Evolutionary conservation across 2,113 vertebrate species (phyloP), one percentile per base, ranked within the genome.

Genomic region (Nansenia antarctica): DNA sequence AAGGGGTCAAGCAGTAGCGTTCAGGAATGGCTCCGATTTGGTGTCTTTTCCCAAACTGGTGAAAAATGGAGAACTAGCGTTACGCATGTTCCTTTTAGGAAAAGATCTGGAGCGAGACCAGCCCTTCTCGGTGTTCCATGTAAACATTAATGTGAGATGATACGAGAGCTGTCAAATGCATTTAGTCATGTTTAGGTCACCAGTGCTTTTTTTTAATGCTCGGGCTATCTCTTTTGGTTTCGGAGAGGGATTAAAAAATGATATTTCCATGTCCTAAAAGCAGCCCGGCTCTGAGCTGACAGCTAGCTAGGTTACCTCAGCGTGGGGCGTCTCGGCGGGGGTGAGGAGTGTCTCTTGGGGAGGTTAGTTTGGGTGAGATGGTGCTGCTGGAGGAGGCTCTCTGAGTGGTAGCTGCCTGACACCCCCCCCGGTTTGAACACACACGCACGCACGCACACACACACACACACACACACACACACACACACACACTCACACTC

Each of bases 231-330:
- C 39, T 83, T 85, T 77, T 70, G 65, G 2, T 80, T 88, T 86
- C 85, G 86, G 81, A 82, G 75, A 80, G 73, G 3, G 3, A 88
- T 89, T 86, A 90, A 89, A 88, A 87, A 90, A 76, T 88, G 3
- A 90, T 89, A 82, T 81, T 82, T 29, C 72, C 73, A 79, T 77
- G 85, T 86, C 83, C 62, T 62, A 64, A 86, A 79, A 88, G n/a
- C 85, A 88, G 88, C 87, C 82, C 54, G 67, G 68, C 84, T 87
- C 78, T 80, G 80, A 85, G 64, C 71, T 84, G 82, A 80, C 86
- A 86, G 66, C 70, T 30, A 58, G 22, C 37, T 5, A 69, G 77
- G 61, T n/a, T n/a, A n/a, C n/a, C n/a, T n/a, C n/a, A n/a, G n/a
- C n/a, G n/a, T n/a, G n/a, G n/a, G n/a, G n/a, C n/a, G n/a, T n/a